Evolutionary conservation across 2,113 vertebrate genomes (phyloP).

Genomic region (Phyllopteryx taeniolatus): DNA sequence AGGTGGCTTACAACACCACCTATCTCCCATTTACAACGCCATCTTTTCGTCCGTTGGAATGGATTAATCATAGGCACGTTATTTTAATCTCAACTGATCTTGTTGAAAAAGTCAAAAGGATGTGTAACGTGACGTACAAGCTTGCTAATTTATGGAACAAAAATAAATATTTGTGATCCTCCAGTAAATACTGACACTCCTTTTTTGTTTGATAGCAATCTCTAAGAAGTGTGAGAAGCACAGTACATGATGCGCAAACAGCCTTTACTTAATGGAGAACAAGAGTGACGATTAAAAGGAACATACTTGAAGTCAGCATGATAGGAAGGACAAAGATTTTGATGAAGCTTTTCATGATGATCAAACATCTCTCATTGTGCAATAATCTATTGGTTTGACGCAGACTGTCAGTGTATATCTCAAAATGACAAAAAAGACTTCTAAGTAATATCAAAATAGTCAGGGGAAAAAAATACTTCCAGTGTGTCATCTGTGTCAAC

Average conservation of each 20-base stretch:
- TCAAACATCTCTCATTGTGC: too few relatives aligned
- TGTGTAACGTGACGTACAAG: background rate
- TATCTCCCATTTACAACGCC: too few relatives aligned
- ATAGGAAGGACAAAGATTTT: background rate
- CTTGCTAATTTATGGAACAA: background rate
- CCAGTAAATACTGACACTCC: background rate
- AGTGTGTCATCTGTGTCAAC: conserved; percentile 16
- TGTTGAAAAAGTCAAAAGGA: background rate
- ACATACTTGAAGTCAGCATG: background rate
- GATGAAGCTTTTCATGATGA: background rate
- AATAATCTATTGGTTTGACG: conserved; percentile 7
- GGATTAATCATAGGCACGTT: background rate
- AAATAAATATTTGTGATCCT: conserved; percentile 6
- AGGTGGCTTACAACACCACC: too few relatives aligned
- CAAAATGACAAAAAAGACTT: background rate
- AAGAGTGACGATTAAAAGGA: background rate
- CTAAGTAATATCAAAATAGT: conserved; percentile 8
- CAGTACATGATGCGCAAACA: background rate
- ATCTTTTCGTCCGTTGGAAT: too few relatives aligned
- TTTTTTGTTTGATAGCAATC: background rate
- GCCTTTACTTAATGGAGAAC: conserved; percentile 1
- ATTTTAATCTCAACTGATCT: background rate
- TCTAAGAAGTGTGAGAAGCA: background rate
- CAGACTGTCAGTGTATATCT: conserved; percentile 5
- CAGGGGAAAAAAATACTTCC: conserved; percentile 3